phyloP scores from a whole-genome alignment of 2,113 vertebrate species.

The Astur gentilis region DNA sequence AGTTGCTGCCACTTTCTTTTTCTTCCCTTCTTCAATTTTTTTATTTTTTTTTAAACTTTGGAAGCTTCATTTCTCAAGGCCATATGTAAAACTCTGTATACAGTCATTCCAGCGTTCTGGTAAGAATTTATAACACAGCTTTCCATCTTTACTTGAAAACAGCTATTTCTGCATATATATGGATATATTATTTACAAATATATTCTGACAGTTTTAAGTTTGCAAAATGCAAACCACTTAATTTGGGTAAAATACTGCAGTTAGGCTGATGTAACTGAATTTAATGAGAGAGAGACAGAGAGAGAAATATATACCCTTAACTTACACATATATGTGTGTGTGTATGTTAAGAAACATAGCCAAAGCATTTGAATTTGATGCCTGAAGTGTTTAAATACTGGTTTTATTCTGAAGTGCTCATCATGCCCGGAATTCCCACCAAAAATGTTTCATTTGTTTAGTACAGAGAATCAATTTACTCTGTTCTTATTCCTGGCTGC shows the following conservation, averaged over 20 bases:
- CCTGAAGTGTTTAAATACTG: not conserved
- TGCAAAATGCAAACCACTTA: not conserved
- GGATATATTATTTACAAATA: not conserved
- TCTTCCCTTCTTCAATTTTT: not conserved
- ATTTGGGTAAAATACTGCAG: not conserved
- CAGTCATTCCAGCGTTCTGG: not conserved
- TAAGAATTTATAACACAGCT: not conserved
- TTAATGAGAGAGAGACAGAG: not conserved
- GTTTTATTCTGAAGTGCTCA: not conserved
- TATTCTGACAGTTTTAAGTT: not conserved
- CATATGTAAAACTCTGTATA: not conserved
- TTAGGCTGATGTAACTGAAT: not conserved
- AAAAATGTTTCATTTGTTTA: not conserved
- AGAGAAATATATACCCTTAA: not conserved
- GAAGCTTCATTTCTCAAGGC: not conserved
- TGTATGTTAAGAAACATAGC: not conserved
- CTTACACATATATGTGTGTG: not conserved
- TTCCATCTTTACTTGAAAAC: not conserved
- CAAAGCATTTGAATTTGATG: not conserved
- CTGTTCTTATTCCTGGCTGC: not conserved
- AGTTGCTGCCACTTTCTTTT: not conserved
- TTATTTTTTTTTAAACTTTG: not conserved
- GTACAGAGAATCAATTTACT: not conserved
- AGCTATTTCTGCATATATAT: not conserved
- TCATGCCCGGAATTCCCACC: not conserved